Percentiles rank a stretch among this genome's conserved stretches.
Evolutionary conservation across 2,113 vertebrate genomes (phyloP).

Genomic region (Azemiops feae): DNA sequence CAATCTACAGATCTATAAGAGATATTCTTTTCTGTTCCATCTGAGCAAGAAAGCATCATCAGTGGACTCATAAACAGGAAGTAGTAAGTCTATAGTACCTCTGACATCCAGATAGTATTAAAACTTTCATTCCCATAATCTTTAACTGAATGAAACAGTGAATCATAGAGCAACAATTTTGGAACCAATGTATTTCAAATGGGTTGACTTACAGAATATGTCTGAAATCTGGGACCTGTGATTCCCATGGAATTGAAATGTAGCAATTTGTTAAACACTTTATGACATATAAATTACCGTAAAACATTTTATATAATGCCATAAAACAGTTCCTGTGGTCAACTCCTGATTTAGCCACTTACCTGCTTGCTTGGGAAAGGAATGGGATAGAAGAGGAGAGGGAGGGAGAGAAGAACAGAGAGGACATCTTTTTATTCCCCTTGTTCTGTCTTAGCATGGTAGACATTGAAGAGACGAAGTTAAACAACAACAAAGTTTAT

Average conservation of each 20-base stretch:
- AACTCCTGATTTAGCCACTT: not conserved
- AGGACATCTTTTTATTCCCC: not conserved
- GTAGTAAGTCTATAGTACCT: not conserved
- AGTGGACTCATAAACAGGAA: not conserved
- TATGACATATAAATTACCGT: not conserved
- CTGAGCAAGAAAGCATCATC: not conserved
- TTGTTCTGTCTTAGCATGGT: too few relatives aligned
- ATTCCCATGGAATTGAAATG: not conserved
- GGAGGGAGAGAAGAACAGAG: not conserved
- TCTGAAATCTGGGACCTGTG: not conserved
- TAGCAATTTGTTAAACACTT: not conserved
- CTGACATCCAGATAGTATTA: not conserved
- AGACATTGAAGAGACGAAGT: too few relatives aligned
- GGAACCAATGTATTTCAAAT: not conserved
- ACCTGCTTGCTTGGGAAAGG: not conserved
- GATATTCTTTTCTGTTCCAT: not conserved
- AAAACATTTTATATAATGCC: not conserved
- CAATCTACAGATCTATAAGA: not conserved
- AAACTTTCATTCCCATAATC: not conserved
- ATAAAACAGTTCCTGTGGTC: not conserved
- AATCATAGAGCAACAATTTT: not conserved
- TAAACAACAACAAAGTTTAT: too few relatives aligned
- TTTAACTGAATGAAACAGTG: not conserved
- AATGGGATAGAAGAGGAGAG: not conserved
- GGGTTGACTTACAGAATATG: not conserved